Conservation (phyloP, 2,113 vertebrate genomes). For the Collichthys lucidus region DNA sequence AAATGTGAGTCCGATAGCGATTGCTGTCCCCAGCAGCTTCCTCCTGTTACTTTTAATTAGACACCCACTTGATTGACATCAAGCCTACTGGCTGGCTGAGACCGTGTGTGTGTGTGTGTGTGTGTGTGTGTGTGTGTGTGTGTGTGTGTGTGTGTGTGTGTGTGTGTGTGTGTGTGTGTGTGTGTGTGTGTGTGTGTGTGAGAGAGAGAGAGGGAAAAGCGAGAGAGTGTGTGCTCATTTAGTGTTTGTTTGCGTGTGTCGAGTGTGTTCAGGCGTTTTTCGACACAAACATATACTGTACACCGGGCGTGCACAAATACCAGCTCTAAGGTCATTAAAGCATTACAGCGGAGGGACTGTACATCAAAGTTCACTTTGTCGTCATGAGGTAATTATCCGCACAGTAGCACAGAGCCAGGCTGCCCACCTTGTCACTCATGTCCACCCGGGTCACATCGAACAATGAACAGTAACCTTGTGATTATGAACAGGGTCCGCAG, state of each 20-base stretch:
- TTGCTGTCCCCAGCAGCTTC: slow-evolving; percentile 92
- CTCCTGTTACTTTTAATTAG: slow-evolving; percentile 96
- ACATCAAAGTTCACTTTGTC: slow-evolving; percentile 83
- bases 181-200: slow-evolving; percentile 25
- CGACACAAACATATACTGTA: slow-evolving; percentile 62
- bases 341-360: slow-evolving; percentile 60
- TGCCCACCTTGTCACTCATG: slow-evolving; percentile 79
- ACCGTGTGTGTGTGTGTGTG: slow-evolving; percentile 39
- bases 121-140: slow-evolving; percentile 7
- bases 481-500: slow-evolving; percentile 69
- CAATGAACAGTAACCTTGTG: slow-evolving; percentile 80
- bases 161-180: slow-evolving; percentile 23
- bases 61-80: slow-evolving; percentile 85
- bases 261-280: slow-evolving; percentile 52
- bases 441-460: slow-evolving; percentile 69
- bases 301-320: slow-evolving; percentile 50
- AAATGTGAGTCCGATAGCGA: slow-evolving; percentile 94
- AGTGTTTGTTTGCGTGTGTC: slow-evolving; percentile 21
- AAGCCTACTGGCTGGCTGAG: slow-evolving; percentile 73
- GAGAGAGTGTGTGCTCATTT: slow-evolving; percentile 24
- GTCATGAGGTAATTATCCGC: slow-evolving; percentile 81
- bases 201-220: not conserved
- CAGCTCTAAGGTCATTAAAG: slow-evolving; percentile 78
- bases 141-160: slow-evolving; percentile 24
- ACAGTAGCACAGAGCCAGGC: slow-evolving; percentile 60